Base-by-base conservation (phyloP, 2,113 vertebrate genomes). In the Muntiacus muntjak region DNA sequence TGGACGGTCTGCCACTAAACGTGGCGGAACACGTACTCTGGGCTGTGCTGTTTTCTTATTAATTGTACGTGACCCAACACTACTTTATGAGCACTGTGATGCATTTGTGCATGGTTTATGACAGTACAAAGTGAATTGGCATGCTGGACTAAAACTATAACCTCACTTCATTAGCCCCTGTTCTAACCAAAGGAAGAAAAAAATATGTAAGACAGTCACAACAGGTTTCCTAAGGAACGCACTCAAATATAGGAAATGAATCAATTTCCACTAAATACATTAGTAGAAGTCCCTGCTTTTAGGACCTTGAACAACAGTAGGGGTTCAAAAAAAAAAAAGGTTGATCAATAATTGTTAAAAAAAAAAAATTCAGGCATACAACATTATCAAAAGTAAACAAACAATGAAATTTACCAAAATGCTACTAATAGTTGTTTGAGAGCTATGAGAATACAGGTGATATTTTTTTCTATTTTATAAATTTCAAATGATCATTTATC, bases 101-200 rank as follows among this genome's bases (percentile, higher is more conserved):
- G 23, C 23, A 43, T 28, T 21, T 81, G 25, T 33, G 89, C 95
- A 64, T n/a, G 54, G 28, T 17, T 95, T 14, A 60, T 60, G 16
- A 62, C 19, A 92, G n/a, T 30, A 76, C n/a, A 90, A 92, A 88
- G 25, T 36, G 14, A 87, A 54, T 11, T 12, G 25, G 50, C 23
- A 71, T 15, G 5, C 13, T 74, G 17, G 16, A 76, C 87, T 84
- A 87, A 89, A 98, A 83, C 45, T 17, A 47, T 8, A 62, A 33
- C 45, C 40, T 92, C 57, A 87, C 12, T 60, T 94, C 64, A 96
- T 58, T 8, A 84, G 47, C 5, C 13, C 57, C 17, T 50, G 15
- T 94, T 86, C 67, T 96, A 89, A 95, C 47, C 71, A 89, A 91
- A 64, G 52, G 64, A 78, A 89, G 74, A 17, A 94, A 85, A 89